phyloP scores from a whole-genome alignment of 2,888 invertebrate genomes.

The Metellina segmentata region DNA sequence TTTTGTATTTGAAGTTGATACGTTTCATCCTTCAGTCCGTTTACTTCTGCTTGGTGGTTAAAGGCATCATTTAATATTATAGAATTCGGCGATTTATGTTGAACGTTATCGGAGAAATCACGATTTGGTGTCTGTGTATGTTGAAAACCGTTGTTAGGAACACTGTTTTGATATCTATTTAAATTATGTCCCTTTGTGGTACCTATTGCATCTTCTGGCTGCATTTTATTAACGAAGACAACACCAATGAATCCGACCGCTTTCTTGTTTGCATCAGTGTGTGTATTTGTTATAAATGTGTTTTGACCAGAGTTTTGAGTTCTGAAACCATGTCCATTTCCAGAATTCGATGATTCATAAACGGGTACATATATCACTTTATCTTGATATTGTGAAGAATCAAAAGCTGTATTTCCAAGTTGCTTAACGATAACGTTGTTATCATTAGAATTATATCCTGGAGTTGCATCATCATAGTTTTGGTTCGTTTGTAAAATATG shows the following conservation, averaged over 20 bases:
- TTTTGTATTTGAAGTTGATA: conserved; percentile 4
- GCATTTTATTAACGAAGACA: conserved; percentile 52
- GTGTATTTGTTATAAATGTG: not conserved
- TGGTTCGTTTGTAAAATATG: conserved; percentile 10
- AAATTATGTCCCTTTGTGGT: not conserved
- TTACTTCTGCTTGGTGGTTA: not conserved
- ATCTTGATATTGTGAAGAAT: conserved; percentile 27
- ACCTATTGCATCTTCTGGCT: conserved; percentile 20
- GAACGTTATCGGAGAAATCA: not conserved
- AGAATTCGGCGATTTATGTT: not conserved
- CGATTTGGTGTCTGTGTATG: not conserved
- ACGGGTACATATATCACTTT: conserved; percentile 52
- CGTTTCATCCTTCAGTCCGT: conserved; percentile 3
- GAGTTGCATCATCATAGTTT: not conserved
- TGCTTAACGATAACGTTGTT: conserved; percentile 25
- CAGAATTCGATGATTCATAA: conserved; percentile 27
- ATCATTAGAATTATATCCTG: not conserved
- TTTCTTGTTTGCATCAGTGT: conserved; percentile 11
- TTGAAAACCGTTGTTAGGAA: not conserved
- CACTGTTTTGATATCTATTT: not conserved
- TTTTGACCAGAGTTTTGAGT: conserved; percentile 5
- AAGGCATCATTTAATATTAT: not conserved
- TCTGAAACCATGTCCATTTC: not conserved
- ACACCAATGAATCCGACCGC: conserved; percentile 40
- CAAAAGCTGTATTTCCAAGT: conserved; percentile 12